Conservation (phyloP, 1,140 invertebrate species). For the Drosophila persimilis region DNA sequence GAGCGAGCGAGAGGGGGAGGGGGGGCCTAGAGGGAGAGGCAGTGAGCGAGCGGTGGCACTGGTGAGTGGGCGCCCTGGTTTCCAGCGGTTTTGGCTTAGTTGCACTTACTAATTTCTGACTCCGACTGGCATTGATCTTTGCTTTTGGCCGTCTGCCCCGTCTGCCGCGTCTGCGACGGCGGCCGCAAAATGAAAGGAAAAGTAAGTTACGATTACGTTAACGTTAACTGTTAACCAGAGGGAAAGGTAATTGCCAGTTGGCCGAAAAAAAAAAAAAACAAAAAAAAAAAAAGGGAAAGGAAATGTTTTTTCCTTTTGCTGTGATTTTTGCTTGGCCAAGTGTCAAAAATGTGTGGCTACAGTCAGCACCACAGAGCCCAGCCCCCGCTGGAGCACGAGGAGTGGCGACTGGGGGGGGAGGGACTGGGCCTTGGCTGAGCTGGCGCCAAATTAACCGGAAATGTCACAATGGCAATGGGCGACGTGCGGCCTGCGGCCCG, state of each 20-base stretch:
- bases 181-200: constrained; percentile 79
- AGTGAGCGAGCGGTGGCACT: constrained; percentile 22
- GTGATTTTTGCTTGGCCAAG: constrained; percentile 76
- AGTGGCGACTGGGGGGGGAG: not conserved
- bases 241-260: constrained; percentile 79
- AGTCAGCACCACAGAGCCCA: no score
- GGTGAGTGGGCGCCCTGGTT: constrained; percentile 72
- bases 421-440: constrained; percentile 56
- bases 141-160: constrained; percentile 43
- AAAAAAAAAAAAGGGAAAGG: constrained; percentile 59
- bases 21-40: constrained; percentile 2
- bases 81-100: constrained; percentile 53
- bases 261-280: constrained; percentile 7
- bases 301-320: constrained; percentile 62
- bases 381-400: not conserved
- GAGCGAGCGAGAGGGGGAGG: constrained; percentile 2
- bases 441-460: constrained; percentile 81
- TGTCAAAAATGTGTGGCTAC: constrained; percentile 66
- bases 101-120: constrained; percentile 80
- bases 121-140: constrained; percentile 78
- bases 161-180: constrained; percentile 4
- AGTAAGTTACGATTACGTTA: constrained; percentile 77
- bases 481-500: constrained; percentile 77
- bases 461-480: constrained; percentile 80
- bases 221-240: constrained; percentile 56